A percentile compares a stretch with the other conserved stretches of the same genome.
Conservation (phyloP, 2,888 invertebrate species). For the Drosophila anomalata region DNA sequence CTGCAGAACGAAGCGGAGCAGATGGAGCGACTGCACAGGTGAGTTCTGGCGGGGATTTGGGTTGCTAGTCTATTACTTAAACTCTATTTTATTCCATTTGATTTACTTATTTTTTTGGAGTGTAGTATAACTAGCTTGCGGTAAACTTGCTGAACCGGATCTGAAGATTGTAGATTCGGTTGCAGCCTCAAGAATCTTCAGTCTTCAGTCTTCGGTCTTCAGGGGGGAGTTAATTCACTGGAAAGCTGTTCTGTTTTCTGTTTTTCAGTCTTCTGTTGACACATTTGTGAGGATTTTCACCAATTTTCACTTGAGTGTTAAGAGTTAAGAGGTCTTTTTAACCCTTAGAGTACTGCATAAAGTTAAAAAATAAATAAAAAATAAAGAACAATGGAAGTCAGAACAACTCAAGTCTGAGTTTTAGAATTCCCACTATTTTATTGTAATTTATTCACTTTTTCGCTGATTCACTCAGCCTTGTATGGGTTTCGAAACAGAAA, state of each 20-base stretch:
- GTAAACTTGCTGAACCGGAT: constrained; percentile 79
- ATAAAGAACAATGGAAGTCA: too few species aligned
- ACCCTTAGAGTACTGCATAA: constrained; percentile 7
- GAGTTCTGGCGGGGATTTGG: constrained; percentile 58
- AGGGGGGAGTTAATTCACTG: constrained; percentile 66
- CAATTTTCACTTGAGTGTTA: constrained; percentile 69
- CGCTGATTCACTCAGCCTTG: constrained; percentile 33
- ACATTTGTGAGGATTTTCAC: constrained; percentile 73
- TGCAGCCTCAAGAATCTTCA: constrained; percentile 74
- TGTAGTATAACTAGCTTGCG: constrained; percentile 71
- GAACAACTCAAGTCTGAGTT: background rate
- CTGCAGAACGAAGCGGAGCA: constrained; percentile 92
- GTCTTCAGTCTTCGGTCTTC: background rate
- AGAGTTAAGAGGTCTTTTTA: background rate
- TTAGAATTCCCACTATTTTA: constrained; percentile 3
- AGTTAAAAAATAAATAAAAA: too few species aligned
- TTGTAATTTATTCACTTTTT: constrained; percentile 28
- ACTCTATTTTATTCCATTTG: background rate
- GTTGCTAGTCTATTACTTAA: too few species aligned
- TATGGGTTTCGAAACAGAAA: constrained; percentile 19
- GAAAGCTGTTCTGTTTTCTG: constrained; percentile 48
- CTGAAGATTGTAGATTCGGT: constrained; percentile 66
- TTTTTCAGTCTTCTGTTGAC: constrained; percentile 56
- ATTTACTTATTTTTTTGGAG: constrained; percentile 2
- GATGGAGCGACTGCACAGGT: constrained; percentile 96